Evolutionary conservation across 2,113 vertebrate genomes (phyloP), one percentile per base, ranked within the genome.

Genomic region (Lycaon pictus): DNA sequence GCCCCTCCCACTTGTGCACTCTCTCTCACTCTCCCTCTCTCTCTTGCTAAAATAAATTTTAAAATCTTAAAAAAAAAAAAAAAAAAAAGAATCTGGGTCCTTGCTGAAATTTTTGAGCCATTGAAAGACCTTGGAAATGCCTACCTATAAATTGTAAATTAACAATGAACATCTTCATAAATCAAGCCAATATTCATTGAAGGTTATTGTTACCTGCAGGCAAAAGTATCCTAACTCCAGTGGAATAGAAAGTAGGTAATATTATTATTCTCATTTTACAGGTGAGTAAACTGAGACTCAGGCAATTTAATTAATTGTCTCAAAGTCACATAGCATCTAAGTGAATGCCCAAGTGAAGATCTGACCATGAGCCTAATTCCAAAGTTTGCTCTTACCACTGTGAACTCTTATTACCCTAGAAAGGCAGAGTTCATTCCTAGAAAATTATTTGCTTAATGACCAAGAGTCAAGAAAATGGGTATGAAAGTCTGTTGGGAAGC

Each of bases 241-340:
- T 27, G 3, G 20, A 2, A 4, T 10, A 82, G 85, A 86, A 94
- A 84, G 43, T 27, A 1, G 4, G 7, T 35, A 80, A 72, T 90
- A 23, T 11, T 35, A 74, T 77, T 83, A 89, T 25, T 74, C 15
- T 2, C 88, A 88, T 63, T 94, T 65, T 80, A 62, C 1, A 91
- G 27, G 32, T 83, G 17, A 11, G n/a, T 72, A 92, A 95, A 89
- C 53, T 35, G 13, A 81, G 51, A n/a, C 13, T 12, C 10, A 16
- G 25, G 84, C 74, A 11, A 92, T 69, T 88, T 72, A 92, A 92
- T 37, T 69, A 69, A 60, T 29, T 92, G 22, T 89, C 65, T 96
- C 43, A 87, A 83, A 48, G 37, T 82, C 20, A 35, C 32, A 81
- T 37, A n/a, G 27, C 4, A 56, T 76, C 27, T 85, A 80, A 94